phyloP scores from a whole-genome alignment of 30 jellyfish, hydroid and myxozoan species.

The Aurelia coerulea region DNA sequence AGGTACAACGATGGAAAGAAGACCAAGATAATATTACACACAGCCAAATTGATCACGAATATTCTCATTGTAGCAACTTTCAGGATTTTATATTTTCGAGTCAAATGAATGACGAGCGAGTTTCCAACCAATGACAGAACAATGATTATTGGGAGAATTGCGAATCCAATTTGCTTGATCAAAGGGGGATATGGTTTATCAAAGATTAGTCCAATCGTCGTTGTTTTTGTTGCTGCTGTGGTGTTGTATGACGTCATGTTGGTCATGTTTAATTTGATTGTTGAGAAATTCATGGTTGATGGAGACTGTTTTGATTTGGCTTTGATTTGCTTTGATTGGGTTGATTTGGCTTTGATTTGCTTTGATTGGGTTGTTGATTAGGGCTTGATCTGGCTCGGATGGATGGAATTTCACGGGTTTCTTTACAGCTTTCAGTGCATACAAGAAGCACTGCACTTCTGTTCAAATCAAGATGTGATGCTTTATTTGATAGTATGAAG shows the following conservation, averaged over 20 bases:
- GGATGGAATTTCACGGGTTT: no score
- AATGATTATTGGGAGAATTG: constrained; percentile 39
- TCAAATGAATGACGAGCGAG: constrained; percentile 59
- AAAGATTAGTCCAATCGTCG: background rate
- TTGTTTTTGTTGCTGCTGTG: constrained; percentile 4
- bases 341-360: background rate
- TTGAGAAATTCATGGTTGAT: constrained; percentile 9
- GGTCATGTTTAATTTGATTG: background rate
- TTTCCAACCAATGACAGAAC: constrained; percentile 40
- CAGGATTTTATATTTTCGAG: constrained; percentile 39
- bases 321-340: background rate
- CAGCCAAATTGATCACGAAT: constrained; percentile 41
- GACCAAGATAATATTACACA: constrained; percentile 48
- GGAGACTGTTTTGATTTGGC: background rate
- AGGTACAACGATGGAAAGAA: constrained; percentile 50
- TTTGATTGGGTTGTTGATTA: background rate
- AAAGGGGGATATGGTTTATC: constrained; percentile 61
- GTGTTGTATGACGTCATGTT: constrained; percentile 20
- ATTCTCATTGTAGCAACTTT: constrained; percentile 44
- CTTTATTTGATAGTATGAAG: no score
- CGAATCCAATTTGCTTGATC: constrained; percentile 53
- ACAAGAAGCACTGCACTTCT: no score
- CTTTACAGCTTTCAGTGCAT: no score
- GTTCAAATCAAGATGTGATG: no score
- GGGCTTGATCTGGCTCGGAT: no score